phyloP scores from a whole-genome alignment of 2,113 vertebrate genomes.

The Thryonomys swinderianus region DNA sequence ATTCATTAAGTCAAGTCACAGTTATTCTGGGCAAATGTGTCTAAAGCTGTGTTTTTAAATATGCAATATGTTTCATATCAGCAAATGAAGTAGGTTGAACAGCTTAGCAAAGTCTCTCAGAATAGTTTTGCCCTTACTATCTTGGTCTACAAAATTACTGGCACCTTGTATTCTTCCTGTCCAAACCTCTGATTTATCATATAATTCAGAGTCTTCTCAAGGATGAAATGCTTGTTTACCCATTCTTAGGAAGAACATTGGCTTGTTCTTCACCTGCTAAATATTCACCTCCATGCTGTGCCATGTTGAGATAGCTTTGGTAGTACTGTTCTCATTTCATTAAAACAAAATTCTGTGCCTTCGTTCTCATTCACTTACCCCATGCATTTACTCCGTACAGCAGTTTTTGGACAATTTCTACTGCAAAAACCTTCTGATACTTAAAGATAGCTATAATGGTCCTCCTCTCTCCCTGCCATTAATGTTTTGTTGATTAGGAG shows the following conservation, averaged over 20 bases:
- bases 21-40: neutral
- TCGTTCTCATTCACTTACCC: neutral
- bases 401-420: neutral
- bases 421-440: slow-evolving; percentile 10
- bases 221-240: neutral
- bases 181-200: neutral
- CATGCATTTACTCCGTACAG: neutral
- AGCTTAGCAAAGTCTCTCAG: neutral
- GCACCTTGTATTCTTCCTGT: neutral
- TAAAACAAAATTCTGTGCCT: neutral
- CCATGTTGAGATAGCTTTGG: neutral
- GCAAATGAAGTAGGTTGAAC: neutral
- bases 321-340: neutral
- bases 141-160: neutral
- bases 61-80: neutral
- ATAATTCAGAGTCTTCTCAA: neutral
- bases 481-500: neutral
- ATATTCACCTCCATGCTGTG: neutral
- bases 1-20: neutral
- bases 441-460: slow-evolving; percentile 6
- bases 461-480: too few relatives aligned
- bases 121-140: neutral
- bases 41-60: neutral
- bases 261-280: neutral
- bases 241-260: neutral